Base-by-base conservation (phyloP, 2,888 invertebrate genomes). In the Dichetophora obliterata region DNA sequence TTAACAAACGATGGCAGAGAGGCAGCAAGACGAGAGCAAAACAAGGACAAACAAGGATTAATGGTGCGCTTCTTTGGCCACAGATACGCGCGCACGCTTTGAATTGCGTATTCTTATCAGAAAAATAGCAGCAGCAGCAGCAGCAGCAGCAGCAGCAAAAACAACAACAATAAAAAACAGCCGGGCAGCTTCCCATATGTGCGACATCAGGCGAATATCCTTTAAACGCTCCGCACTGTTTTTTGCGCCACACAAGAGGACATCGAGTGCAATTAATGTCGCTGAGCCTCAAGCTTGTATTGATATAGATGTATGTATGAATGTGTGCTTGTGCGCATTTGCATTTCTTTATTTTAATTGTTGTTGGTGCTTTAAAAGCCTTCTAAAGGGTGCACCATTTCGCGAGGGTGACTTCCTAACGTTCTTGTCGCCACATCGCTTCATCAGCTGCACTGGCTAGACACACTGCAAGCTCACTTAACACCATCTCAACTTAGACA, bases 201-300 rank as follows among this genome's bases (percentile, higher is more conserved):
- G 4, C 63, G 24, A n/a, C 24, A 16, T 16, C 43, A 27, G 31
- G 22, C 65, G 19, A 43, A 43, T 43, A 43, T 43, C 22, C 54
- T 48, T 43, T 24, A 34, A 19, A 34, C 31, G 24, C 34, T n/a
- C 48, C 31, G 31, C n/a, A 16, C 31, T 19, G 81, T 80, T 80
- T 82, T 81, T 82, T 82, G 82, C 81, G 84, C 86, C 86, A 83
- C 85, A 86, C 83, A 86, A 87, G 87, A 86, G 86, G 84, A 85
- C 86, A 85, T 86, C 84, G 85, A 87, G 87, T 86, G 86, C 87
- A 87, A 87, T 87, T 86, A 85, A 84, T 85, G 86, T 87, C 74
- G 65, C 57, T 24, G 57, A 68, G 68, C 22, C 66, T 37, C 37
- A 68, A 22, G 50, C 24, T 50, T 34, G 19, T 11, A 66, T 19